Percentiles rank a stretch among this genome's conserved stretches.
These are phyloP conservation scores for Lasius platythorax DNA, from an alignment of 2,888 invertebrate species.

Conservation along the genomic window DNA sequence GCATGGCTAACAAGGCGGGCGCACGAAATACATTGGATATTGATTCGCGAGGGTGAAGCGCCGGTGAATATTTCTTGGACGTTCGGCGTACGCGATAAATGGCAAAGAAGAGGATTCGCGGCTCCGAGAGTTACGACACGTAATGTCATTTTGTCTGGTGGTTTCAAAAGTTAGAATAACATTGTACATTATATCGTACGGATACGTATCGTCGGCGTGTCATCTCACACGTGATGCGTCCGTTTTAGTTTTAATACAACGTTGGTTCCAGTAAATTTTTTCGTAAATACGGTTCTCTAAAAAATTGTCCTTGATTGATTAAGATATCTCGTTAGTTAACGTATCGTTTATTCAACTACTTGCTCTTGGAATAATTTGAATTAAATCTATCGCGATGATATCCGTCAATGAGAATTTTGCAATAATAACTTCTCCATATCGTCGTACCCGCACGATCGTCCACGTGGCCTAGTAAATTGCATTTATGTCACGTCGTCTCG, in stretches of 20 bases:
- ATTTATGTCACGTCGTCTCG: slow-evolving; percentile 61
- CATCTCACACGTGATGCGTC: not conserved
- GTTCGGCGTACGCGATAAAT: not conserved
- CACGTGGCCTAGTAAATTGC: slow-evolving; percentile 45
- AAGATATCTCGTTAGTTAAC: not conserved
- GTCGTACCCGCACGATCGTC: not conserved
- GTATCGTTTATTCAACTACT: not conserved
- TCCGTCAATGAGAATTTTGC: not conserved
- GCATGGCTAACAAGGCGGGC: slow-evolving; percentile 68
- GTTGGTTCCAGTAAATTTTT: not conserved
- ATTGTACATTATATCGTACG: not conserved
- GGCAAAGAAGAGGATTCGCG: not conserved
- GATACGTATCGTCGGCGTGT: not conserved
- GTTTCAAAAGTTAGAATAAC: not conserved
- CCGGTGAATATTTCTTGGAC: slow-evolving; percentile 25
- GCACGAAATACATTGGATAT: slow-evolving; percentile 63
- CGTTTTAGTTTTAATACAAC: not conserved
- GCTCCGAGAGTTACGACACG: not conserved
- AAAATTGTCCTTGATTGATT: not conserved
- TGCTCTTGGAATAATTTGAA: not conserved
- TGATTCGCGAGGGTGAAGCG: slow-evolving; percentile 56
- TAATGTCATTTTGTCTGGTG: not conserved
- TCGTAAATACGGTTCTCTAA: not conserved
- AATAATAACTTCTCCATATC: slow-evolving; percentile 8
- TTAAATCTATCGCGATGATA: slow-evolving; percentile 1